Base-by-base conservation (phyloP, 1,140 invertebrate genomes). In the Drosophila subpulchrella region DNA sequence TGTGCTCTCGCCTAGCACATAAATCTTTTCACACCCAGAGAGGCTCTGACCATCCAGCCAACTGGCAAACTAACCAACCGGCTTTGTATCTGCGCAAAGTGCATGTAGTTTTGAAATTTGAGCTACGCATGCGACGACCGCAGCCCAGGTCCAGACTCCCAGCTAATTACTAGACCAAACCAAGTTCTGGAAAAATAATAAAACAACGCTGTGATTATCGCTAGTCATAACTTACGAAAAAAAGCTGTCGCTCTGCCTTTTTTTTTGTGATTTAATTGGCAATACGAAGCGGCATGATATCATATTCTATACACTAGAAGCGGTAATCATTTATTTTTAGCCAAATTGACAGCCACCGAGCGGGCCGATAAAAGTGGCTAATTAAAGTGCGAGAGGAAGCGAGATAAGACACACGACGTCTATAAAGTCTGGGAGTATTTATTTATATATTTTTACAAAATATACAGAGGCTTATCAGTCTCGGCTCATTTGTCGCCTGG, bases 101-200 rank as follows among this genome's bases (percentile, higher is more conserved):
- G 82, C 82, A 86, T 86, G 83, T 86, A 86, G 75, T 82, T 86
- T 86, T 88, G 83, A 86, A 86, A 86, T 86, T 86, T 86, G 83
- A 86, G 83, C 83, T 79, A 86, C 79, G 83, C 79, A 88, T 88
- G 79, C 83, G 56, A 82, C 81, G 78, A 57, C 68, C 57, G 50
- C 42, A 53, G 27, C 34, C 42, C 57, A 60, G 17, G 46, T 55
- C 34, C 27, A 55, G 34, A 24, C 56, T 42, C 50, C 42, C 50
- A 75, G 83, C 83, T 86, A 86, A 86, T 86, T 86, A 86, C 83
- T 88, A 86, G 83, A 86, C 83, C 83, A 86, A 86, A 76, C 83
- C 78, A 15, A 65, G 65, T 68, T 68, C 65, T 68, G 36, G 30
- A 68, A 68, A 65, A 63, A 50, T 62, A 46, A 63, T 55, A 65